These are phyloP conservation scores for Chrysaora quinquecirrha DNA, from an alignment of 30 jellyfish, hydroid and myxozoan species.

Conservation along the genomic window DNA sequence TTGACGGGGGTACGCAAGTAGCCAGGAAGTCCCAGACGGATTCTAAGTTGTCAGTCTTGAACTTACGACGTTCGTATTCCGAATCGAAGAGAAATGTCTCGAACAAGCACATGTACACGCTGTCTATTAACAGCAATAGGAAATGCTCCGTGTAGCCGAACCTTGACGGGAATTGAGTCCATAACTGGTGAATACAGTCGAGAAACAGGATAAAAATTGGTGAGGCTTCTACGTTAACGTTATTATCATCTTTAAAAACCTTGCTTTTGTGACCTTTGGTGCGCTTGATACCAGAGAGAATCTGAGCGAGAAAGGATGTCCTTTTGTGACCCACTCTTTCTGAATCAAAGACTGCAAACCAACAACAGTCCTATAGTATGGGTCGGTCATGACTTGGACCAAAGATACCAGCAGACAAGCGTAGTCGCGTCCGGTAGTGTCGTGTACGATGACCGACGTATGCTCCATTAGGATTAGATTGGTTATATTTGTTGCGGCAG, in stretches of 20 bases:
- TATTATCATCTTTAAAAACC: constrained; percentile 43
- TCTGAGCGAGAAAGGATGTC: constrained; percentile 78
- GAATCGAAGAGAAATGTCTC: constrained; percentile 85
- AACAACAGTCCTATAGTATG: constrained; percentile 79
- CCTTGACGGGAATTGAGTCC: constrained; percentile 70
- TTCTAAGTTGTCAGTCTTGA: constrained; percentile 34
- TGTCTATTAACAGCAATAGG: constrained; percentile 68
- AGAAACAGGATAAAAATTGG: constrained; percentile 85
- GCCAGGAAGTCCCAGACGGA: constrained; percentile 88
- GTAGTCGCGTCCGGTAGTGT: constrained; percentile 79
- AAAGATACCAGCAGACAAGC: constrained; percentile 66
- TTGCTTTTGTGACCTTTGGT: constrained; percentile 18
- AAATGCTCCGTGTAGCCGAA: constrained; percentile 89
- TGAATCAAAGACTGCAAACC: constrained; percentile 86
- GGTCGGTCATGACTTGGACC: constrained; percentile 84
- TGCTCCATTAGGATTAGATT: constrained; percentile 41
- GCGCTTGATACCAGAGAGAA: constrained; percentile 31
- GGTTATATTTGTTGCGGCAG: constrained; percentile 53
- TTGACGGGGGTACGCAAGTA: constrained; percentile 54
- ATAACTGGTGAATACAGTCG: constrained; percentile 84
- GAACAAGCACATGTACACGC: constrained; percentile 81
- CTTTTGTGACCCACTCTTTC: constrained; percentile 93
- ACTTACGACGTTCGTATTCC: constrained; percentile 54
- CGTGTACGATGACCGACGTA: constrained; percentile 79
- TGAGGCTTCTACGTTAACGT: constrained; percentile 56